These are phyloP conservation scores for Tetranychus piercei DNA, from an alignment of 2,888 invertebrate genomes.

Conservation along the genomic window DNA sequence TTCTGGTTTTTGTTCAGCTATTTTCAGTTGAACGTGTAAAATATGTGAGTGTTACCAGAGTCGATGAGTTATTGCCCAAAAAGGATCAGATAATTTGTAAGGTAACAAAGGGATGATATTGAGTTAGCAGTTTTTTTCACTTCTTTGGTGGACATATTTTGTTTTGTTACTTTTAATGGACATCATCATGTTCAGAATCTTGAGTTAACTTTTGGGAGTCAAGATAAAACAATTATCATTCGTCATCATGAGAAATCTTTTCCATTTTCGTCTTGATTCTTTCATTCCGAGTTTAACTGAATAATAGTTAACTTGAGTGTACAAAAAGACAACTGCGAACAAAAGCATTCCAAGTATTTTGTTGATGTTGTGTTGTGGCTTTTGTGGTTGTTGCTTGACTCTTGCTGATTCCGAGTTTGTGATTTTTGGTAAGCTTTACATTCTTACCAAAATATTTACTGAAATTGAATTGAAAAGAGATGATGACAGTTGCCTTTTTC, in stretches of 20 bases:
- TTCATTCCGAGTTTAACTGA: background rate
- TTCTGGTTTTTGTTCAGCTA: background rate
- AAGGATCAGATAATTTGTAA: background rate
- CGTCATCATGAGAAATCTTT: background rate
- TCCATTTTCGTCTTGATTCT: background rate
- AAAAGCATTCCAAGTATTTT: background rate
- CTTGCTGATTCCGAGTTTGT: background rate
- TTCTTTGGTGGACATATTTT: background rate
- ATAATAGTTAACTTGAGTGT: too few species aligned
- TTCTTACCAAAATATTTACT: slow-evolving; percentile 1
- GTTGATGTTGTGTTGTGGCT: background rate
- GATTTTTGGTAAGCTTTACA: background rate
- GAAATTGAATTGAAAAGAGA: background rate
- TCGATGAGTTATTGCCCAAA: background rate
- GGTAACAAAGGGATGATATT: background rate
- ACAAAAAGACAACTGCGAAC: background rate
- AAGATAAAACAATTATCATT: background rate
- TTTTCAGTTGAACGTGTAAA: too few species aligned
- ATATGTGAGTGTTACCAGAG: background rate
- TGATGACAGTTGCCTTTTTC: background rate
- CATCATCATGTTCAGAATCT: background rate
- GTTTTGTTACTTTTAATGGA: background rate
- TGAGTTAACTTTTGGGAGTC: background rate
- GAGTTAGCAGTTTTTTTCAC: background rate
- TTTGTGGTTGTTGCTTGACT: background rate